phyloP scores from a whole-genome alignment of 2,797 vertebrate genomes.

The Pterois miles region DNA sequence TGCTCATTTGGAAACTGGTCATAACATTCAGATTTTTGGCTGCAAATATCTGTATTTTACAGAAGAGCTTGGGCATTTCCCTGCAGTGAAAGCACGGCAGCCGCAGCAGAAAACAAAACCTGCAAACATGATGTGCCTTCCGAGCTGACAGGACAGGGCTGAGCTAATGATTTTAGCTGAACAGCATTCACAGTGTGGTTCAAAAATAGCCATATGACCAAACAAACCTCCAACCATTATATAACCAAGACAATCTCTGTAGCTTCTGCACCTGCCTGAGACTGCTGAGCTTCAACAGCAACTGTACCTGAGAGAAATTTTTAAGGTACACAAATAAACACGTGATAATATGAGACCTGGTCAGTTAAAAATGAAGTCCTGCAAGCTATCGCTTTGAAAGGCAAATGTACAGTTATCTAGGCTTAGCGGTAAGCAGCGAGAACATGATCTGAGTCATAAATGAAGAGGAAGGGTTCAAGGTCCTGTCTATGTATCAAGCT shows the following conservation, averaged over 20 bases:
- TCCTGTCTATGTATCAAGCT: conserved; percentile 15
- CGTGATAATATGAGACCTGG: not conserved
- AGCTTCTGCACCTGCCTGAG: conserved; percentile 33
- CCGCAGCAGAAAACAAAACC: conserved; percentile 2
- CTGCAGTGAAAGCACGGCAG: conserved; percentile 10
- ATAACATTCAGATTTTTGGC: not conserved
- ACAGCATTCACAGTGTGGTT: conserved; percentile 30
- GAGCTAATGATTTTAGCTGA: conserved; percentile 31
- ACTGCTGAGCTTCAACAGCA: not conserved
- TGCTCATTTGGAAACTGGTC: not conserved
- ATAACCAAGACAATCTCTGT: conserved; percentile 29
- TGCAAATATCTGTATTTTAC: not conserved
- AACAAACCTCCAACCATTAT: conserved; percentile 48
- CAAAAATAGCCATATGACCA: conserved; percentile 65
- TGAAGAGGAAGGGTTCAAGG: conserved; percentile 48
- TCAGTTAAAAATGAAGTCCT: not conserved
- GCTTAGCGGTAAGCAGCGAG: not conserved
- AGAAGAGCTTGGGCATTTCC: not conserved
- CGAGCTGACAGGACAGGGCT: conserved; percentile 12
- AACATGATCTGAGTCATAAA: conserved; percentile 43
- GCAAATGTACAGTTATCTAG: conserved; percentile 16
- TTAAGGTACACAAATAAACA: not conserved
- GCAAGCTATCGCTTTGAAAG: not conserved
- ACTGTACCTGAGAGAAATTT: not conserved
- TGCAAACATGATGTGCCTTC: conserved; percentile 29